Percentiles rank a stretch among this genome's conserved stretches.
Conservation (phyloP, 2,888 invertebrate genomes). For the Adineta ricciae region DNA sequence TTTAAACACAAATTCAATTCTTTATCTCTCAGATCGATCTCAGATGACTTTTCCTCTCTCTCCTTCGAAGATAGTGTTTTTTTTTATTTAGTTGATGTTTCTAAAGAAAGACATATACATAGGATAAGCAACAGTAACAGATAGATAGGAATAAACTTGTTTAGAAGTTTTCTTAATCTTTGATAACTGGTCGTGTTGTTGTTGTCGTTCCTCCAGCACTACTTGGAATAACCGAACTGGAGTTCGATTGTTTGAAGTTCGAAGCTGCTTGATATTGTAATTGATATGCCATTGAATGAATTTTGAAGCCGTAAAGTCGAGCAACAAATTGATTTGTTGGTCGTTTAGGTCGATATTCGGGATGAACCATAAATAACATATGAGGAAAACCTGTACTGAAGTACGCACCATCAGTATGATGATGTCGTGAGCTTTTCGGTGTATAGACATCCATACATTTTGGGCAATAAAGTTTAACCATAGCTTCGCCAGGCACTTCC, state of each 20-base stretch:
- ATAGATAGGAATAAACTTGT: neutral
- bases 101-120: neutral
- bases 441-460: conserved; percentile 99
- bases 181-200: neutral
- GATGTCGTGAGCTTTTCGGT: conserved; percentile 91
- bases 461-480: conserved; percentile 96
- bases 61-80: too few relatives aligned
- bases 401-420: conserved; percentile 97
- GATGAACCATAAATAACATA: conserved; percentile 99
- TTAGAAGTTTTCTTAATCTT: neutral
- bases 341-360: conserved; percentile 92
- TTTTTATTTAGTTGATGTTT: neutral
- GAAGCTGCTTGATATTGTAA: conserved; percentile 61
- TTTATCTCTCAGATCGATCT: neutral
- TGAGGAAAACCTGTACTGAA: conserved; percentile 99
- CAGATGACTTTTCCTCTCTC: neutral
- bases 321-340: conserved; percentile 93
- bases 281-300: conserved; percentile 96
- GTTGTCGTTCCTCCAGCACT: neutral
- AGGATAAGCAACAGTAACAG: neutral
- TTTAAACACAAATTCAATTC: neutral
- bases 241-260: neutral
- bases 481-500: conserved; percentile 95
- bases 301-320: conserved; percentile 94
- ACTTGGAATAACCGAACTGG: neutral